Percentiles rank a stretch among this genome's conserved stretches.
phyloP scores from a whole-genome alignment of 2,888 invertebrate genomes.

The Amphipyra tragopoginis region DNA sequence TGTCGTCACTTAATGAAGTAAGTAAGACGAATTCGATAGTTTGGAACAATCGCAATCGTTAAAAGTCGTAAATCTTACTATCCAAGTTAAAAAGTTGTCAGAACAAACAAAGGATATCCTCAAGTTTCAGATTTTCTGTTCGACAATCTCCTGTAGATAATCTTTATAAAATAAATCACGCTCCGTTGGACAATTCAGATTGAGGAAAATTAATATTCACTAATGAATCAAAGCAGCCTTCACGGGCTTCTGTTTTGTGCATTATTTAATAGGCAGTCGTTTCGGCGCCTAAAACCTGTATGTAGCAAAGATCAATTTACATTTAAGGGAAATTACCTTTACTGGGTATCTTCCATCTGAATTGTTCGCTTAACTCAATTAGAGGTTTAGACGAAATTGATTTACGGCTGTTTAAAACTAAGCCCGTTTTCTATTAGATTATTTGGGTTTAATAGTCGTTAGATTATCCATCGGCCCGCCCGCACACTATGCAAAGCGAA shows the following conservation, averaged over 20 bases:
- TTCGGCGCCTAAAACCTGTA: constrained; percentile 45
- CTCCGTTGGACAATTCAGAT: constrained; percentile 48
- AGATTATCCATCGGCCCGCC: constrained; percentile 62
- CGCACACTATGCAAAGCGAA: constrained; percentile 56
- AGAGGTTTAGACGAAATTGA: constrained; percentile 74
- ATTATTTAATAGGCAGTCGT: constrained; percentile 60
- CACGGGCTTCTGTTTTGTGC: constrained; percentile 48
- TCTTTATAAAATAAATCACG: constrained; percentile 56
- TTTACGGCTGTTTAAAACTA: constrained; percentile 83
- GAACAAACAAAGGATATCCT: constrained; percentile 30
- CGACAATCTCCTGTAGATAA: constrained; percentile 45
- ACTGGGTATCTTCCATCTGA: constrained; percentile 71
- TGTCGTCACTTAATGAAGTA: no score
- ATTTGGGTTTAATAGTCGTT: constrained; percentile 73
- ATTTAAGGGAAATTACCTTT: constrained; percentile 59
- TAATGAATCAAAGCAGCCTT: constrained; percentile 59
- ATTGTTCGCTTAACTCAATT: constrained; percentile 75
- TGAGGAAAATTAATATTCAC: constrained; percentile 59
- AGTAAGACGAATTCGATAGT: neutral
- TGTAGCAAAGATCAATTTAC: constrained; percentile 52
- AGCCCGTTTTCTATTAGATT: constrained; percentile 76
- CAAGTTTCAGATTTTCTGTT: constrained; percentile 37
- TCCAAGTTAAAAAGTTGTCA: constrained; percentile 25
- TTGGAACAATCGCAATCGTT: constrained; percentile 14
- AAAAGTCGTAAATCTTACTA: constrained; percentile 38